Evolutionary conservation across 2,113 vertebrate species (phyloP).

Genomic region (Chrysochloris asiatica): DNA sequence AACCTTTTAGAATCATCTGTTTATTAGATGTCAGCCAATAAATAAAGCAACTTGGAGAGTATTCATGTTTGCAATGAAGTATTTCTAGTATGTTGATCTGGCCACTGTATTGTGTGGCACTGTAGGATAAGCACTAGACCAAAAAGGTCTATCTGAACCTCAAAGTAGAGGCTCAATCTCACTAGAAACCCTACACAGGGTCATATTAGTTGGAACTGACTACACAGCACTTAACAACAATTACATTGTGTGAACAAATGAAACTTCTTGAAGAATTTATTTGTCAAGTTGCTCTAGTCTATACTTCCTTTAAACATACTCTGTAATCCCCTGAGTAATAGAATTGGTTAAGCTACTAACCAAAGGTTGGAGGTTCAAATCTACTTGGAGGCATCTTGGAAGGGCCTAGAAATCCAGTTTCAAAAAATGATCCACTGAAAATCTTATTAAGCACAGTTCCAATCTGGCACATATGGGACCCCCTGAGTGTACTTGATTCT

Average conservation of each 20-base stretch:
- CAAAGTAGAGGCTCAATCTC: too few species aligned
- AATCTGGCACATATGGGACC: background rate
- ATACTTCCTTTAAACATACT: background rate
- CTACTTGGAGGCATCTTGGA: background rate
- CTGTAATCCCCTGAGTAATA: background rate
- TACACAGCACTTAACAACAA: too few species aligned
- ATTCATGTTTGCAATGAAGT: background rate
- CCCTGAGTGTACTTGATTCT: background rate
- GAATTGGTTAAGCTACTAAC: background rate
- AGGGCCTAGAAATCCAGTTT: background rate
- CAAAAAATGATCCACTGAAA: background rate
- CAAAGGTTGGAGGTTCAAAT: background rate
- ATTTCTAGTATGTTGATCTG: background rate
- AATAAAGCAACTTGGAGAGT: background rate
- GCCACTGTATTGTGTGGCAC: too few species aligned
- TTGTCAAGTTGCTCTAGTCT: background rate
- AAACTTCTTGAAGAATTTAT: background rate
- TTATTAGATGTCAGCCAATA: background rate
- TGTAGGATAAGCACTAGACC: too few species aligned
- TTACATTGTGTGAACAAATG: background rate
- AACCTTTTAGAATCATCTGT: background rate
- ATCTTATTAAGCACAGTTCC: background rate
- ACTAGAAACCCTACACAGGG: too few species aligned
- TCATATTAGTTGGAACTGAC: too few species aligned
- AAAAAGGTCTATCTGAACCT: too few species aligned